Conservation (phyloP, 1,140 invertebrate genomes). For the Drosophila serrata region DNA sequence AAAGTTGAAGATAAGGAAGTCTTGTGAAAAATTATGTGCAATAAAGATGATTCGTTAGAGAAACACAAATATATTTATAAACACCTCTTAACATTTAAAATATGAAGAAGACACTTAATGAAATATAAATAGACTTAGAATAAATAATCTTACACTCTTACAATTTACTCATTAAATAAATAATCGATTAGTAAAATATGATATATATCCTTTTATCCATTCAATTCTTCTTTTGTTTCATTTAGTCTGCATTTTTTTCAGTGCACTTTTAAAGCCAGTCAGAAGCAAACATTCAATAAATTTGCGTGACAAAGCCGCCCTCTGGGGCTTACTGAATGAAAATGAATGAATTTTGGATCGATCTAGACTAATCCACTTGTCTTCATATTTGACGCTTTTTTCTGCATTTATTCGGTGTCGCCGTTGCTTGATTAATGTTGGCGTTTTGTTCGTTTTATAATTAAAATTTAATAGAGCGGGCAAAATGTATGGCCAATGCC, state of each 20-base stretch:
- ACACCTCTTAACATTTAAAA: background rate
- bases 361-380: conserved; percentile 42
- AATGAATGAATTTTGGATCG: conserved; percentile 53
- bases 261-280: conserved; percentile 9
- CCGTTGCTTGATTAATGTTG: conserved; percentile 50
- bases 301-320: conserved; percentile 76
- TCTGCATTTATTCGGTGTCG: conserved; percentile 26
- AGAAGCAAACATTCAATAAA: conserved; percentile 47
- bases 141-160: background rate
- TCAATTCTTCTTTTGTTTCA: too few relatives aligned
- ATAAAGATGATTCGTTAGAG: too few relatives aligned
- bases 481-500: conserved; percentile 43
- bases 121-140: background rate
- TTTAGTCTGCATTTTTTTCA: background rate
- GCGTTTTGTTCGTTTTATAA: conserved; percentile 53
- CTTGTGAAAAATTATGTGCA: too few relatives aligned
- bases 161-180: background rate
- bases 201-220: too few relatives aligned
- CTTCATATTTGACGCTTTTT: conserved; percentile 45
- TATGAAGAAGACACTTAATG: too few relatives aligned
- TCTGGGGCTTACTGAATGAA: conserved; percentile 62
- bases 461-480: conserved; percentile 53
- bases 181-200: background rate
- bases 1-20: too few relatives aligned
- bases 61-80: background rate